Percentiles rank a stretch among this genome's conserved stretches.
Conservation (phyloP, 2,113 vertebrate species). For the Eulemur macaco region DNA sequence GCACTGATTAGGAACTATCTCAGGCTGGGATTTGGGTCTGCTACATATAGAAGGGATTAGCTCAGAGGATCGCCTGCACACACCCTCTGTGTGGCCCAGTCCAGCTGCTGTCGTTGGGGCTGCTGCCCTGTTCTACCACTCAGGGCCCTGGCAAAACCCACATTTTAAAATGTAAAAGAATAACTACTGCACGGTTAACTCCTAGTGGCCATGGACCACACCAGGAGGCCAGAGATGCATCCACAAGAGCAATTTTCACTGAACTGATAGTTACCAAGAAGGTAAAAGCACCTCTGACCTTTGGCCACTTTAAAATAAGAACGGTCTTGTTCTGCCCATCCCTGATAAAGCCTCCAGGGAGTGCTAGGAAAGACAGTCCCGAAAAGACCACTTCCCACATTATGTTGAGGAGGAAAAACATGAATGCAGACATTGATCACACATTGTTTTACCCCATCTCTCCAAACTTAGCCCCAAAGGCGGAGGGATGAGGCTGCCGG, state of each 20-base stretch:
- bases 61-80: neutral
- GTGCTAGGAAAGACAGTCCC: neutral
- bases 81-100: neutral
- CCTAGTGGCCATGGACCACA: neutral
- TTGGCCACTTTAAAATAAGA: neutral
- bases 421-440: neutral
- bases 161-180: neutral
- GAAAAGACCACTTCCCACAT: neutral
- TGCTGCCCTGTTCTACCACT: neutral
- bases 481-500: neutral
- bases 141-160: neutral
- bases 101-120: neutral
- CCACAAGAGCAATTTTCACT: neutral
- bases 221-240: neutral
- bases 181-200: neutral
- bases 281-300: neutral
- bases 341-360: neutral
- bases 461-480: neutral
- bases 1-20: neutral
- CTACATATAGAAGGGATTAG: slow-evolving; percentile 50
- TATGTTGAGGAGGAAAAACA: neutral
- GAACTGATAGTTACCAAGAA: neutral
- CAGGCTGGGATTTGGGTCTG: slow-evolving; percentile 30
- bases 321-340: neutral
- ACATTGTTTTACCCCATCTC: neutral